Evolutionary conservation across 1,140 invertebrate genomes (phyloP).

Genomic region (Lerema accius): DNA sequence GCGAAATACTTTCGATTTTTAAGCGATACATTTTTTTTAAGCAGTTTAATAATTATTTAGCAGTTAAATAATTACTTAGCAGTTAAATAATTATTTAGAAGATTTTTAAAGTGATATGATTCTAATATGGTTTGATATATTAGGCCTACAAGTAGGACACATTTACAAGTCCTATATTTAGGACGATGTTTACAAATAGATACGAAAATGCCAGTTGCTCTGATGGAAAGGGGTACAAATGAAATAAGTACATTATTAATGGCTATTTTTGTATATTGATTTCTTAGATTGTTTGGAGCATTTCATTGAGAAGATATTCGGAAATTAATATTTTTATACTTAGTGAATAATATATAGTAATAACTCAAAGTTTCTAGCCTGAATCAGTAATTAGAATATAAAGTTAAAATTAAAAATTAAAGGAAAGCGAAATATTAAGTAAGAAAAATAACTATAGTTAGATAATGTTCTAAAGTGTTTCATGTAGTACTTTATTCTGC

Average conservation of each 20-base stretch:
- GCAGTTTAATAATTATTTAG: too few species aligned
- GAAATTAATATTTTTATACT: constrained; percentile 81
- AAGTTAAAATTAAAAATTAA: constrained; percentile 3
- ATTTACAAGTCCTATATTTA: not conserved
- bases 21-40: too few species aligned
- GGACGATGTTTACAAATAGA: constrained; percentile 5
- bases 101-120: constrained; percentile 1
- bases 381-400: constrained; percentile 26
- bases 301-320: constrained; percentile 69
- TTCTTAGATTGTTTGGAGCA: constrained; percentile 60
- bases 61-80: too few species aligned
- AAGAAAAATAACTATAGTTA: constrained; percentile 28
- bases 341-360: constrained; percentile 59
- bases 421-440: constrained; percentile 16
- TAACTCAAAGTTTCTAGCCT: constrained; percentile 46
- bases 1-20: too few species aligned
- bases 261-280: constrained; percentile 74
- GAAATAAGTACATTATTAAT: constrained; percentile 68
- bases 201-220: constrained; percentile 66
- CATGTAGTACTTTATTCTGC: constrained; percentile 23
- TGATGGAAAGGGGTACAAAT: constrained; percentile 80
- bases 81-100: too few species aligned
- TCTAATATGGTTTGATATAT: constrained; percentile 15
- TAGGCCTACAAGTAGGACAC: constrained; percentile 1
- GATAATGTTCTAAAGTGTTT: constrained; percentile 22